These are phyloP conservation scores for Aplidium turbinatum DNA, from an alignment of 23 tunicate species.

Conservation along the genomic window DNA sequence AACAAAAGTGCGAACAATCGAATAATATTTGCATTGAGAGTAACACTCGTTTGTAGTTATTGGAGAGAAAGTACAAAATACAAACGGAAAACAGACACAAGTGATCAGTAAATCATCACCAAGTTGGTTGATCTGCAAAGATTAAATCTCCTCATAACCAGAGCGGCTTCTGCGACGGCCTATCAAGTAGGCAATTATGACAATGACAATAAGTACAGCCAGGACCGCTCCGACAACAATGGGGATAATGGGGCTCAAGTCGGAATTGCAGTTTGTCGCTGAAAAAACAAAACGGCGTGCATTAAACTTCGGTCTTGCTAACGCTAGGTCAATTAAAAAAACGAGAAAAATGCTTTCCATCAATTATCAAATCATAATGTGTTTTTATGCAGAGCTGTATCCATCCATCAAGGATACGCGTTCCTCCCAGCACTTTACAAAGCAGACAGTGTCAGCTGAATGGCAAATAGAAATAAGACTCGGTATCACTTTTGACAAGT, in stretches of 20 bases:
- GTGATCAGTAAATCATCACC: background rate
- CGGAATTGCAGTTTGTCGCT: slow-evolving; percentile 52
- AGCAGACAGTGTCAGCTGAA: no score
- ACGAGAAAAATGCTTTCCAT: background rate
- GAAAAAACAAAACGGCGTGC: no score
- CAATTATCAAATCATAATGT: no score
- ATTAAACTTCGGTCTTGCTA: no score
- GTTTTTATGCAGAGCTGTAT: no score
- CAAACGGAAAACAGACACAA: background rate
- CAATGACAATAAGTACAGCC: slow-evolving; percentile 75
- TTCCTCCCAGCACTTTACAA: no score
- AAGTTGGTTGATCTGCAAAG: background rate
- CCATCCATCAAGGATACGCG: no score
- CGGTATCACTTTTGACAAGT: no score
- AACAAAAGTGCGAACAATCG: no score
- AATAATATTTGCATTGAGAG: background rate
- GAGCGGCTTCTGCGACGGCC: slow-evolving; percentile 78
- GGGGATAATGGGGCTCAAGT: slow-evolving; percentile 85
- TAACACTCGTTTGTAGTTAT: background rate
- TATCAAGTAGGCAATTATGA: slow-evolving; percentile 79
- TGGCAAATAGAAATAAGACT: no score
- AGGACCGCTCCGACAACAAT: slow-evolving; percentile 90
- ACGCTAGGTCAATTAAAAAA: background rate
- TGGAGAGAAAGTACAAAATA: background rate
- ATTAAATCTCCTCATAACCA: slow-evolving; percentile 89